Percentiles rank a stretch among this genome's conserved stretches.
phyloP scores from a whole-genome alignment of 2,888 invertebrate genomes.

The Keiferia lycopersicella region DNA sequence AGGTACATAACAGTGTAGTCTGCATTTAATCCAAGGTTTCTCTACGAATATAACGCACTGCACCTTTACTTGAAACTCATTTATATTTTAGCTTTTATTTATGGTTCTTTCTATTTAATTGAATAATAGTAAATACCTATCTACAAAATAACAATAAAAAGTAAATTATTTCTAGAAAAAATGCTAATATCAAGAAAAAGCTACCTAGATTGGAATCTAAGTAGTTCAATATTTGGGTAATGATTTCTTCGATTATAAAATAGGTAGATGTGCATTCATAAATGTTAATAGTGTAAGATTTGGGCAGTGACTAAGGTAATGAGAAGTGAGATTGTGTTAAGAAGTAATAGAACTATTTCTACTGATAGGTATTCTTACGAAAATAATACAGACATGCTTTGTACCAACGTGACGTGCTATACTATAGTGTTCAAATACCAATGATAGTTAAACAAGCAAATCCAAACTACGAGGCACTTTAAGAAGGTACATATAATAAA shows the following conservation, averaged over 20 bases:
- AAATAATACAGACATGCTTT: slow-evolving; percentile 5
- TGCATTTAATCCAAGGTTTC: no score
- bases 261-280: not conserved
- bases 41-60: not conserved
- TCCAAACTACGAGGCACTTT: slow-evolving; percentile 3
- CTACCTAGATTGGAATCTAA: no score
- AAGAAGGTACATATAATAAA: not conserved
- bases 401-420: slow-evolving; percentile 1
- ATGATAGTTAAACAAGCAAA: not conserved
- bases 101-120: not conserved
- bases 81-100: not conserved
- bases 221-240: not conserved
- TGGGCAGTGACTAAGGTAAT: not conserved
- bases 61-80: not conserved
- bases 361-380: not conserved
- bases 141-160: not conserved
- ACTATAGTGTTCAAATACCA: not conserved
- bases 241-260: not conserved
- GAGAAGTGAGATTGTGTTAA: not conserved
- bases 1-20: not conserved
- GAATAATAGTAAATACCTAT: not conserved
- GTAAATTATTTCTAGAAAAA: not conserved
- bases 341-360: not conserved
- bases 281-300: not conserved
- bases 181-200: not conserved